Conservation (phyloP, 2,888 invertebrate species). For the Stomorhina lunata region DNA sequence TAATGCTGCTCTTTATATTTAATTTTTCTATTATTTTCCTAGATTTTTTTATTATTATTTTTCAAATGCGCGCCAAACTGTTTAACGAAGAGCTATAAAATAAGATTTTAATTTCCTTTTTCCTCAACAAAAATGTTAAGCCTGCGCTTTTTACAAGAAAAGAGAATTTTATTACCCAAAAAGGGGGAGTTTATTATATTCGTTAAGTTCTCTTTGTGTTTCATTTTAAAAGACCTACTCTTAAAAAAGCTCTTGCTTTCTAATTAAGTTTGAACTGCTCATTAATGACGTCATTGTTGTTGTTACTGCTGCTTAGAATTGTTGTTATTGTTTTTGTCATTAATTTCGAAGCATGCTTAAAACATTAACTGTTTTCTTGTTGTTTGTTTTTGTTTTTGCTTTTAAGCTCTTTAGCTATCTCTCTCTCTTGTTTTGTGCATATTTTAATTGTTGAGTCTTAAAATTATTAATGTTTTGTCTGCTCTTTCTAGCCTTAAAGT, state of each 20-base stretch:
- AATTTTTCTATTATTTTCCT: background rate
- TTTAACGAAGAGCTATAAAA: slow-evolving; percentile 43
- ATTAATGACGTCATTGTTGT: slow-evolving; percentile 62
- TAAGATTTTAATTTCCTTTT: background rate
- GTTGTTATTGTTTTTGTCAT: slow-evolving; percentile 17
- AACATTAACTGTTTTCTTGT: background rate
- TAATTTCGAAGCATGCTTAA: slow-evolving; percentile 23
- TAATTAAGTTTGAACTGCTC: background rate
- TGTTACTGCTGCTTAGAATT: slow-evolving; percentile 4
- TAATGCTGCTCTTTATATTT: slow-evolving; percentile 8
- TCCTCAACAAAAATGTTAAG: slow-evolving; percentile 40
- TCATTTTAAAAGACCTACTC: background rate
- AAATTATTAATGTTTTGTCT: background rate
- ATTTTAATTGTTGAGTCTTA: background rate
- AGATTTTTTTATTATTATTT: slow-evolving; percentile 39
- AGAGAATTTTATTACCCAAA: slow-evolving; percentile 7
- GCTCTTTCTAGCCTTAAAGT: slow-evolving; percentile 54
- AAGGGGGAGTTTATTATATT: slow-evolving; percentile 49
- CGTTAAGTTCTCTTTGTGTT: slow-evolving; percentile 27
- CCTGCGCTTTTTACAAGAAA: slow-evolving; percentile 45
- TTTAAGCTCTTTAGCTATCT: slow-evolving; percentile 26
- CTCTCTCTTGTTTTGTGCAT: slow-evolving; percentile 7
- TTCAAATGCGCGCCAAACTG: slow-evolving; percentile 65
- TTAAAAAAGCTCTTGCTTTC: slow-evolving; percentile 21
- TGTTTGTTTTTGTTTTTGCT: background rate